Base-by-base conservation (phyloP, 2,113 vertebrate species). In the Thomomys bottae region DNA sequence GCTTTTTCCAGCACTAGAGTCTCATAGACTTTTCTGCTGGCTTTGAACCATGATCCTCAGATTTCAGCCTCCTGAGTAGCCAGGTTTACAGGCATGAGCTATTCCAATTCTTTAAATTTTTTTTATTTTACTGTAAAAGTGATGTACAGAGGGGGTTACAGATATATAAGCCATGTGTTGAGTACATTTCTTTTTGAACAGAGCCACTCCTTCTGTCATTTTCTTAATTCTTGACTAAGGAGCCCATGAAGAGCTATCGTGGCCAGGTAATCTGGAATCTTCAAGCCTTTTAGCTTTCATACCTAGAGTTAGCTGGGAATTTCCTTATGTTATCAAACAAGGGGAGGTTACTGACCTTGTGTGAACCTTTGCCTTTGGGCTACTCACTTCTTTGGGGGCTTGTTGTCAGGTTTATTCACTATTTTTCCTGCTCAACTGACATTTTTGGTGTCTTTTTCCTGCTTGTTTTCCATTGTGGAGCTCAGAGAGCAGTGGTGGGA, bases 331-430 rank as follows among this genome's bases (percentile, higher is more conserved):
- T 98, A 98, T 99, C 98, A 80, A 99, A 99, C 91, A 99, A 97
- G 64, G 98, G 98, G 24, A 99, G 94, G 96, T 99, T 99, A 98
- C 99, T 99, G 94, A 99, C 96, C 97, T 99, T 99, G 95, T 99
- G 98, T 98, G 97, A 87, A 99, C 98, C 93, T 99, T 54, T 99
- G 90, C 98, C 98, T 94, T 99, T 99, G 95, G 99, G 99, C 98
- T 98, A 99, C 98, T 99, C 98, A 99, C 98, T 99, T 99, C 98
- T 98, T 99, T 96, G 99, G 99, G 84, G 98, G 17, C 98, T 99
- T 99, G 96, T 98, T 98, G 90, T 98, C 98, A 3, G 98, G 98
- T 92, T 99, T 99, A 95, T 99, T 99, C 68, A 99, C 98, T 40
- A 98, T 99, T 98, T 94, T 99, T 99, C 99, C 18, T 15, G 99